Conservation (phyloP, 2,797 vertebrate genomes). For the Channallabes apus region DNA sequence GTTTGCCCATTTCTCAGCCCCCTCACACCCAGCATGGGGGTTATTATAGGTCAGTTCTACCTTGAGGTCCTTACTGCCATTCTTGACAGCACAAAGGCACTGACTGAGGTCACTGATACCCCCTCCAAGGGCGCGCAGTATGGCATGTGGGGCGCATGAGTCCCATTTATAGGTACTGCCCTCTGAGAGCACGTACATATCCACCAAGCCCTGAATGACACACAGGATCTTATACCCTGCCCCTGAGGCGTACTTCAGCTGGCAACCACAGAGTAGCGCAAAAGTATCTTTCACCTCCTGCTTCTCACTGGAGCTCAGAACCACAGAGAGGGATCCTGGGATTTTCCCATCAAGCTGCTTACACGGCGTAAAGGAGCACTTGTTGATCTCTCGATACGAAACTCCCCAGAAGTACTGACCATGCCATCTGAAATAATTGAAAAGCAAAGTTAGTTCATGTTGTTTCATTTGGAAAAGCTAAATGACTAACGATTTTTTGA, state of each 20-base stretch:
- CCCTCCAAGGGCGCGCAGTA: conserved; percentile 83
- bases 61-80: conserved; percentile 51
- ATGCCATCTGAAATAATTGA: conserved; percentile 69
- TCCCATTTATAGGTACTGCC: conserved; percentile 91
- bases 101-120: conserved; percentile 77
- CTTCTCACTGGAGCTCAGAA: conserved; percentile 84
- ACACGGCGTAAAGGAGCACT: conserved; percentile 68
- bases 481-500: neutral
- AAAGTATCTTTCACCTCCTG: conserved; percentile 72
- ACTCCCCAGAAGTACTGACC: conserved; percentile 79
- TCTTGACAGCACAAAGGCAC: conserved; percentile 61
- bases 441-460: neutral
- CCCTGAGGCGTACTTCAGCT: conserved; percentile 78
- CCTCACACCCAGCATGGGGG: conserved; percentile 64
- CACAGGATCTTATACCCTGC: conserved; percentile 88
- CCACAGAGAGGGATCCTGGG: conserved; percentile 62
- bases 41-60: conserved; percentile 80
- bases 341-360: neutral
- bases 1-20: conserved; percentile 85
- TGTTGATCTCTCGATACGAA: conserved; percentile 68
- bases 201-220: conserved; percentile 82
- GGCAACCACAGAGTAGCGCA: conserved; percentile 64
- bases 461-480: neutral
- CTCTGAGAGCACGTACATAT: conserved; percentile 84
- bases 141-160: conserved; percentile 83